Conservation (phyloP, 1,140 invertebrate genomes). For the Rhopalosiphum maidis region DNA sequence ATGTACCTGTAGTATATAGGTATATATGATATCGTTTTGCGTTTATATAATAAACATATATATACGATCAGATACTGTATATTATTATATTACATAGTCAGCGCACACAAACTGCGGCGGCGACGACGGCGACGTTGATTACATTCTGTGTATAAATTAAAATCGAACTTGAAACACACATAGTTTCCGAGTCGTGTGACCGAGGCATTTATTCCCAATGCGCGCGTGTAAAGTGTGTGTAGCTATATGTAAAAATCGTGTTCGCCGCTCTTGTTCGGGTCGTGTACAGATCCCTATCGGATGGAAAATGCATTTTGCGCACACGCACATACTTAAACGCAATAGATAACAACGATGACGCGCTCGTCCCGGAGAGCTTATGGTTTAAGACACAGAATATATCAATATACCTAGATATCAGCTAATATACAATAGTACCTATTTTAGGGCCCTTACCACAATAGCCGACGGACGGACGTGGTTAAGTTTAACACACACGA, state of each 20-base stretch:
- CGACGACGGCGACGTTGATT: not conserved
- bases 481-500: not conserved
- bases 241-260: slow-evolving; percentile 7
- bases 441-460: not conserved
- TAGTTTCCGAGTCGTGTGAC: not conserved
- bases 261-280: not conserved
- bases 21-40: not conserved
- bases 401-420: not conserved
- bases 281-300: slow-evolving; percentile 36
- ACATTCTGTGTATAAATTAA: slow-evolving; percentile 13
- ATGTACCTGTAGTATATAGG: not conserved
- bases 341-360: not conserved
- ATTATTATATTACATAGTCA: not conserved
- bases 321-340: not conserved
- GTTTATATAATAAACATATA: not conserved
- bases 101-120: not conserved
- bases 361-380: not conserved
- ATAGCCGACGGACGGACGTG: not conserved
- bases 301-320: not conserved
- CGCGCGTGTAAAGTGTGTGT: not conserved
- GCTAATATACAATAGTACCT: too few species aligned
- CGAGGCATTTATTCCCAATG: not conserved
- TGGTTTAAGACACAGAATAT: not conserved
- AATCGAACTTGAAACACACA: slow-evolving; percentile 6
- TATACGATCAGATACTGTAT: not conserved